Percentiles rank a stretch among this genome's conserved stretches.
These are phyloP conservation scores for Heliconius eleuchia DNA, from an alignment of 1,140 invertebrate genomes.

Conservation along the genomic window DNA sequence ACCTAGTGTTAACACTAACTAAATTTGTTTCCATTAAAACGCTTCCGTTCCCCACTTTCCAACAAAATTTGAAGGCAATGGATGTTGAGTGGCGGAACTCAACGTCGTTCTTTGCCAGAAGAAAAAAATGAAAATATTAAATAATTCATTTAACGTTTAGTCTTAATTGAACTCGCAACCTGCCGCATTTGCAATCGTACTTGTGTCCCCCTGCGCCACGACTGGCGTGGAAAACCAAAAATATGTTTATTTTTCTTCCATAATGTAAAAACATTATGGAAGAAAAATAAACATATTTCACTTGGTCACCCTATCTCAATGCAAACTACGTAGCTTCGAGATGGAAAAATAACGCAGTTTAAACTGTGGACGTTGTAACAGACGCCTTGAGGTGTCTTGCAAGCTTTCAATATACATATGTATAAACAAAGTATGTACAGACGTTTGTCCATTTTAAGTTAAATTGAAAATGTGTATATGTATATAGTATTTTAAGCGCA, in stretches of 20 bases:
- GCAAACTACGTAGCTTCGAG: conserved; percentile 32
- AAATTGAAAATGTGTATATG: background rate
- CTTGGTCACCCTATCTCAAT: conserved; percentile 25
- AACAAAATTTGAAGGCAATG: background rate
- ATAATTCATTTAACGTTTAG: background rate
- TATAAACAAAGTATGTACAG: background rate
- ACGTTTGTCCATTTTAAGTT: conserved; percentile 6
- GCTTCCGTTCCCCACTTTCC: background rate
- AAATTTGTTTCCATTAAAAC: too few species aligned
- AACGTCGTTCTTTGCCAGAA: background rate
- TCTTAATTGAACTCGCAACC: background rate
- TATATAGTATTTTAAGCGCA: too few species aligned
- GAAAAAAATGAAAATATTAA: background rate
- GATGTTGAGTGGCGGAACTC: background rate
- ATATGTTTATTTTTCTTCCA: too few species aligned
- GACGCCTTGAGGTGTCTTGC: conserved; percentile 18
- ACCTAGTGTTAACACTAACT: too few species aligned
- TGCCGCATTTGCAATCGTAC: background rate
- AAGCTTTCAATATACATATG: background rate
- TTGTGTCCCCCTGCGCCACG: background rate
- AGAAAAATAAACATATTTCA: too few species aligned
- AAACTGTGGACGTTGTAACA: conserved; percentile 34
- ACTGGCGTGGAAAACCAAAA: background rate
- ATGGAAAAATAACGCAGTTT: conserved; percentile 43
- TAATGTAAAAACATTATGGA: too few species aligned